A percentile compares a stretch with the other conserved stretches of the same genome.
phyloP scores from a whole-genome alignment of 2,888 invertebrate species.

The Orchesella flavescens region DNA sequence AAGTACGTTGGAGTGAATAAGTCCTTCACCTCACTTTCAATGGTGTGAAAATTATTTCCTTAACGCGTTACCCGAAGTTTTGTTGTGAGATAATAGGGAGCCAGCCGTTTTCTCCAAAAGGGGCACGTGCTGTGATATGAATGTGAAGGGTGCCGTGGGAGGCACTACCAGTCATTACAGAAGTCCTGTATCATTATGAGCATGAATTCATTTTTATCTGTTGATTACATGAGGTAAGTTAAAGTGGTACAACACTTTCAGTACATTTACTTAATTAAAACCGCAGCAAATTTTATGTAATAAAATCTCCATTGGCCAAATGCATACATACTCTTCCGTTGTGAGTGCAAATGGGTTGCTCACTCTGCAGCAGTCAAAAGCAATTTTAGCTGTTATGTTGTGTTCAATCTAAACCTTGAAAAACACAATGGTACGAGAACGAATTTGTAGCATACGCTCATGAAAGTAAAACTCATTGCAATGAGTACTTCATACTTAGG shows the following conservation, averaged over 20 bases:
- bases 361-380: background rate
- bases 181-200: background rate
- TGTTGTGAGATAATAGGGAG: no score
- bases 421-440: no score
- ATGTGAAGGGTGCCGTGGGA: conserved; percentile 36
- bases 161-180: conserved; percentile 40
- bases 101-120: background rate
- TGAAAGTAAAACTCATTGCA: no score
- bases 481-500: no score
- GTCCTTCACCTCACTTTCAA: no score
- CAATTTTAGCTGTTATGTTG: background rate
- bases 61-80: no score
- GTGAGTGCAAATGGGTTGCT: background rate
- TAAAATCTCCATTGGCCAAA: background rate
- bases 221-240: background rate
- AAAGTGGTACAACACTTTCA: background rate
- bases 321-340: background rate
- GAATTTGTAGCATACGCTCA: no score
- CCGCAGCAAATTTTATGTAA: background rate
- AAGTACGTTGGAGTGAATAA: no score
- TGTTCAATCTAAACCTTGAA: background rate
- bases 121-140: conserved; percentile 41
- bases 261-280: conserved; percentile 25
- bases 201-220: background rate
- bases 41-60: no score